Conservation (phyloP, 1,140 invertebrate species). For the Choristoneura fumiferana region DNA sequence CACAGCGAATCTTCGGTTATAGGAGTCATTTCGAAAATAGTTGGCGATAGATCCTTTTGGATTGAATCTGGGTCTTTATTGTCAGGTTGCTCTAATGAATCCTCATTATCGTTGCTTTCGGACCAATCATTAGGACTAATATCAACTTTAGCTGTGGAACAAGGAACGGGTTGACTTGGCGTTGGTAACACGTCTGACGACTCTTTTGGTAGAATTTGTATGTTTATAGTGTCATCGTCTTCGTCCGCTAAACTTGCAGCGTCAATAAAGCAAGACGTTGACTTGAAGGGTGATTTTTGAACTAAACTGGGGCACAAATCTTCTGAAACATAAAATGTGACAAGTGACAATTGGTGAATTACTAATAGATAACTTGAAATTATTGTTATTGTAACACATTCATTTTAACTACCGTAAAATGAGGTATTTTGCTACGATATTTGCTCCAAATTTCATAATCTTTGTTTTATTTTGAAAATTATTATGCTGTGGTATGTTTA, state of each 20-base stretch:
- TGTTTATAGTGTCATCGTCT: constrained; percentile 59
- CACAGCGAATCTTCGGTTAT: constrained; percentile 56
- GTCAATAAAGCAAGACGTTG: constrained; percentile 84
- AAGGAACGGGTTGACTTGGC: constrained; percentile 51
- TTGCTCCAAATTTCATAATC: no score
- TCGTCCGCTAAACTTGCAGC: constrained; percentile 86
- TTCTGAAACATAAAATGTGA: constrained; percentile 19
- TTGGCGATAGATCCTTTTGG: constrained; percentile 59
- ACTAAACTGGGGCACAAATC: constrained; percentile 25
- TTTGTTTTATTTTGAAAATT: no score
- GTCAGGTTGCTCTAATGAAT: constrained; percentile 58
- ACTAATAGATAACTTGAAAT: no score
- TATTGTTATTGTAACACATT: no score
- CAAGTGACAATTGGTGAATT: background rate
- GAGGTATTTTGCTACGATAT: no score
- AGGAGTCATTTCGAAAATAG: constrained; percentile 63
- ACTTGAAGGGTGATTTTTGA: constrained; percentile 47
- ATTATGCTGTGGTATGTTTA: no score
- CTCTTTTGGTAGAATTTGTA: constrained; percentile 19
- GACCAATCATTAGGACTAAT: constrained; percentile 56
- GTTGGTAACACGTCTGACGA: constrained; percentile 26
- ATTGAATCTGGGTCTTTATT: constrained; percentile 53
- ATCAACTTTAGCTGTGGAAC: constrained; percentile 46
- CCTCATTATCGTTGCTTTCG: constrained; percentile 62
- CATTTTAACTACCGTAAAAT: no score